Conservation (phyloP, 2,797 vertebrate genomes). For the Neostethus bicornis region DNA sequence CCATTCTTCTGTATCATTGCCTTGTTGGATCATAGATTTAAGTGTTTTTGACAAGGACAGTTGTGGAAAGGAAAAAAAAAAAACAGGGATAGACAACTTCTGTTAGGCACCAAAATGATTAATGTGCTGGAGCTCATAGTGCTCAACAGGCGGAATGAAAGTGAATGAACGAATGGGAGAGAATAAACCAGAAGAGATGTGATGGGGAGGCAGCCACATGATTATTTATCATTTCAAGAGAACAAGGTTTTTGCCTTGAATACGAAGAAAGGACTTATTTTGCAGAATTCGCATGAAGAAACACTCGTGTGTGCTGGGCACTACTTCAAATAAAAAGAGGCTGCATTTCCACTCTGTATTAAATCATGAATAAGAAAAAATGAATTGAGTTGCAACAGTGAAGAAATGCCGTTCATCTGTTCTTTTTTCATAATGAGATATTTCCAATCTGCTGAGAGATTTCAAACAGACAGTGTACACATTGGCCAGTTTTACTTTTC, state of each 20-base stretch:
- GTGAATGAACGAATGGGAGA: no score
- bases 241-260: background rate
- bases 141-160: background rate
- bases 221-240: background rate
- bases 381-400: no score
- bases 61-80: no score
- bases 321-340: background rate
- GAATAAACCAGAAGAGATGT: no score
- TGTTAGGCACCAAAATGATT: background rate
- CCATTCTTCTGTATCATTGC: background rate
- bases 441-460: no score
- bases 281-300: background rate
- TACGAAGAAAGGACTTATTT: background rate
- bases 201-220: background rate
- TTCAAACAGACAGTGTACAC: no score
- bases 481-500: no score
- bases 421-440: no score
- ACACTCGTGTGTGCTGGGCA: background rate
- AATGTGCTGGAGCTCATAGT: background rate
- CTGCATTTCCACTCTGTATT: background rate
- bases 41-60: no score
- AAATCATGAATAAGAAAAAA: background rate
- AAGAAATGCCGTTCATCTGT: no score
- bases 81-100: background rate
- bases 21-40: no score